phyloP scores from a whole-genome alignment of 2,797 vertebrate species.

The Harpagifer antarcticus region DNA sequence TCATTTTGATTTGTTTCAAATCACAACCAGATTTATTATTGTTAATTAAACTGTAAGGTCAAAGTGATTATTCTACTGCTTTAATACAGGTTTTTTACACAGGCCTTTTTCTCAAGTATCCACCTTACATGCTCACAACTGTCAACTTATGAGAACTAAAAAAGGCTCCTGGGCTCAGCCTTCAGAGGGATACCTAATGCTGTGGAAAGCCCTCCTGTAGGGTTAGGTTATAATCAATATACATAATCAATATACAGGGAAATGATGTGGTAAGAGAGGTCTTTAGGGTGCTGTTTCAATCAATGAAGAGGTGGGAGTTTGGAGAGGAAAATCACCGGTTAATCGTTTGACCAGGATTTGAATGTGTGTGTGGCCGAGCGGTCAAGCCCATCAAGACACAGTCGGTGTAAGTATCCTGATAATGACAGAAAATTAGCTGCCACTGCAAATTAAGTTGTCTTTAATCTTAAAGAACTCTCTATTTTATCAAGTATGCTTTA shows the following conservation, averaged over 20 bases:
- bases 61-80: not conserved
- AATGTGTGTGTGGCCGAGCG: slow-evolving; percentile 73
- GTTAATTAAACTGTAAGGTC: not conserved
- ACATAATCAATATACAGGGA: slow-evolving; percentile 86
- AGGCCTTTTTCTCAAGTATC: not conserved
- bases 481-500: slow-evolving; percentile 8
- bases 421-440: slow-evolving; percentile 1
- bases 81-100: not conserved
- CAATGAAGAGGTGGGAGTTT: slow-evolving; percentile 80
- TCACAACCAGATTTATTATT: not conserved
- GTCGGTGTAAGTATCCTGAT: slow-evolving; percentile 43
- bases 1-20: not conserved
- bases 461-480: not conserved
- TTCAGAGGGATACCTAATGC: slow-evolving; percentile 65
- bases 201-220: slow-evolving; percentile 67
- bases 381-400: slow-evolving; percentile 61
- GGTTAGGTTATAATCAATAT: slow-evolving; percentile 83
- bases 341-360: slow-evolving; percentile 76
- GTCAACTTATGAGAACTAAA: slow-evolving; percentile 53
- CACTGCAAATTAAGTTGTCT: slow-evolving; percentile 4
- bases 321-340: slow-evolving; percentile 72
- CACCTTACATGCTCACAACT: slow-evolving; percentile 14
- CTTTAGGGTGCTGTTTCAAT: slow-evolving; percentile 79
- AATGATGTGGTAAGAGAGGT: slow-evolving; percentile 82
- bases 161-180: slow-evolving; percentile 55